Evolutionary conservation across 2,888 invertebrate species (phyloP).

Genomic region (Dasysyrphus tricinctus): DNA sequence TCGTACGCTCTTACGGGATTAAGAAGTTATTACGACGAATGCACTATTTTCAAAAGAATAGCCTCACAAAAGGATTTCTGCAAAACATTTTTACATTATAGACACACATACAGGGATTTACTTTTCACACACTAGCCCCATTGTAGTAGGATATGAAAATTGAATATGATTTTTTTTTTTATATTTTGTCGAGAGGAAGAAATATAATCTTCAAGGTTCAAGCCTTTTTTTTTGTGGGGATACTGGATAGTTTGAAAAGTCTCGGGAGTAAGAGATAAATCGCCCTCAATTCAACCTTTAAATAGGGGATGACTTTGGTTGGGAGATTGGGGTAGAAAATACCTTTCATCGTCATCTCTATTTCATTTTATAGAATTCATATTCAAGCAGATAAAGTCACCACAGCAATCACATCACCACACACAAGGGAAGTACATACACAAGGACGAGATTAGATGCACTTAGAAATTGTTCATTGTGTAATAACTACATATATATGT

Average conservation of each 20-base stretch:
- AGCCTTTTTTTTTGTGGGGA: slow-evolving; percentile 5
- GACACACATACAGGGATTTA: background rate
- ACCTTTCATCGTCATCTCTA: slow-evolving; percentile 6
- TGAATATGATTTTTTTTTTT: slow-evolving; percentile 5
- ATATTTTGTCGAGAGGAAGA: slow-evolving; percentile 1
- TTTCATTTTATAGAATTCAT: slow-evolving; percentile 15
- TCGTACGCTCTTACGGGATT: slow-evolving; percentile 30
- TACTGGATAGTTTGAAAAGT: slow-evolving; percentile 18
- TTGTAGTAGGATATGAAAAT: slow-evolving; percentile 22
- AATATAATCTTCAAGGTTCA: slow-evolving; percentile 35
- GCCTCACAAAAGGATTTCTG: slow-evolving; percentile 49
- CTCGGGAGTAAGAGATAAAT: slow-evolving; percentile 14
- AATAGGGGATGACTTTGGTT: background rate
- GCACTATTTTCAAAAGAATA: slow-evolving; percentile 51
- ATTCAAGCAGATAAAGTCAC: slow-evolving; percentile 14
- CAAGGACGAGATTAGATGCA: slow-evolving; percentile 21
- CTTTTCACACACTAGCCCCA: background rate
- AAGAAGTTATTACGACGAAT: slow-evolving; percentile 45
- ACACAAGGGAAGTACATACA: background rate
- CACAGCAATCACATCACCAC: background rate
- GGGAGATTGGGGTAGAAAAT: background rate
- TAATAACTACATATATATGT: background rate
- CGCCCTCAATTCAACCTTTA: slow-evolving; percentile 12
- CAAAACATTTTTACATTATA: slow-evolving; percentile 29
- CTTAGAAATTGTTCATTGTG: slow-evolving; percentile 14